These are phyloP conservation scores for Dryobotodes eremita DNA, from an alignment of 2,888 invertebrate species.

Conservation along the genomic window DNA sequence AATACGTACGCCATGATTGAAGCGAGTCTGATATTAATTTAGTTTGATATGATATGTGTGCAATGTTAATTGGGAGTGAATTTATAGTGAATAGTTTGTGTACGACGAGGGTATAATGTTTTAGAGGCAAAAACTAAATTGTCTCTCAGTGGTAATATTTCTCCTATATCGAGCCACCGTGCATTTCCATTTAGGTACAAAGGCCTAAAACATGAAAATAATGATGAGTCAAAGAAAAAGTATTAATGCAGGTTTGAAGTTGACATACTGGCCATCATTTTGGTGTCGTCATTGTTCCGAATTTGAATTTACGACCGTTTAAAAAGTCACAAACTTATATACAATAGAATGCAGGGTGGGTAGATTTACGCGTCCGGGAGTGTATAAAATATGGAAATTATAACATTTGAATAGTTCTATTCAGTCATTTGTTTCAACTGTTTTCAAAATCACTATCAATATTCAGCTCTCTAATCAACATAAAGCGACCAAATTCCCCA, in stretches of 20 bases:
- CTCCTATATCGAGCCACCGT: not conserved
- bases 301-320: too few species aligned
- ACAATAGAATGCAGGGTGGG: too few species aligned
- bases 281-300: too few species aligned
- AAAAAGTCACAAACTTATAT: too few species aligned
- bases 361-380: too few species aligned
- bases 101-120: not conserved
- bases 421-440: not conserved
- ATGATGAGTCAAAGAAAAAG: too few species aligned
- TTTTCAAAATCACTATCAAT: not conserved
- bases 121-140: not conserved
- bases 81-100: not conserved
- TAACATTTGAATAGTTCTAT: not conserved
- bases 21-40: slow-evolving; percentile 28
- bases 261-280: too few species aligned
- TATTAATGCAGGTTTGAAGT: too few species aligned
- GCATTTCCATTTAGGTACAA: not conserved
- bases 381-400: too few species aligned
- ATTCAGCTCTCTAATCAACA: slow-evolving; percentile 16
- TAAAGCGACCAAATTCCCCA: not conserved
- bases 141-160: not conserved
- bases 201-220: too few species aligned
- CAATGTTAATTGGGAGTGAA: slow-evolving; percentile 1
- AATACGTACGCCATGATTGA: slow-evolving; percentile 19
- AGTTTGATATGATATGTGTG: slow-evolving; percentile 19